Conservation (phyloP, 2,888 invertebrate species). For the Cotesia congregata region DNA sequence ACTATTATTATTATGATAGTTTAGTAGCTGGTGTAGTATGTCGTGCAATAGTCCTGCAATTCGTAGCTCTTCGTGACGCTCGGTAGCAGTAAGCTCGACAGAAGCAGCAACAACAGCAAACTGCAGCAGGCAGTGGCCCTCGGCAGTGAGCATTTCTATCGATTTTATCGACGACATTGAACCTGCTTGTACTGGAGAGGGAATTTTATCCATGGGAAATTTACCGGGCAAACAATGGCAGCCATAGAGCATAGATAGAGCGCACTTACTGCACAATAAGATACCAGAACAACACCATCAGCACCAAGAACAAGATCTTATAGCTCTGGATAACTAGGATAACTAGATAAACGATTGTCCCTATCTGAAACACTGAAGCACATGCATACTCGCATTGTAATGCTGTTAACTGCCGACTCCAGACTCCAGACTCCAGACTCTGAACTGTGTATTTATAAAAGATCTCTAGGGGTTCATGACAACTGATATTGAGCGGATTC, state of each 20-base stretch:
- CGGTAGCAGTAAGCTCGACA: constrained; percentile 17
- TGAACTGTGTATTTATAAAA: not conserved
- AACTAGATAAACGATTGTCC: not conserved
- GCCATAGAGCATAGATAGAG: constrained; percentile 9
- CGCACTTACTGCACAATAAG: not conserved
- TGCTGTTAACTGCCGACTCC: not conserved
- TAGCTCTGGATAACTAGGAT: not conserved
- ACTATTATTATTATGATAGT: not conserved
- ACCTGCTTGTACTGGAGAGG: constrained; percentile 21
- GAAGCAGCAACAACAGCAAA: constrained; percentile 2
- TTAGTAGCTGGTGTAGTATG: constrained; percentile 15
- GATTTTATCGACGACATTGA: constrained; percentile 41
- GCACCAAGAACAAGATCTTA: not conserved
- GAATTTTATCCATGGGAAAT: constrained; percentile 28
- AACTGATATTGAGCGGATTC: constrained; percentile 36
- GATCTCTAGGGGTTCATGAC: constrained; percentile 29
- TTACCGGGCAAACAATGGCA: constrained; percentile 13
- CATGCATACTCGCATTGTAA: not conserved
- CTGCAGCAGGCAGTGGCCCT: constrained; percentile 27
- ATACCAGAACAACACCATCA: not conserved
- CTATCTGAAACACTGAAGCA: not conserved
- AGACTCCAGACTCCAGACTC: too few relatives aligned
- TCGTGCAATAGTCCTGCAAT: constrained; percentile 43
- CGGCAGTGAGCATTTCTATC: constrained; percentile 37
- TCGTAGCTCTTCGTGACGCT: constrained; percentile 38